These are phyloP conservation scores for Perca schrenkii DNA, from an alignment of 2,113 vertebrate genomes.

Conservation along the genomic window DNA sequence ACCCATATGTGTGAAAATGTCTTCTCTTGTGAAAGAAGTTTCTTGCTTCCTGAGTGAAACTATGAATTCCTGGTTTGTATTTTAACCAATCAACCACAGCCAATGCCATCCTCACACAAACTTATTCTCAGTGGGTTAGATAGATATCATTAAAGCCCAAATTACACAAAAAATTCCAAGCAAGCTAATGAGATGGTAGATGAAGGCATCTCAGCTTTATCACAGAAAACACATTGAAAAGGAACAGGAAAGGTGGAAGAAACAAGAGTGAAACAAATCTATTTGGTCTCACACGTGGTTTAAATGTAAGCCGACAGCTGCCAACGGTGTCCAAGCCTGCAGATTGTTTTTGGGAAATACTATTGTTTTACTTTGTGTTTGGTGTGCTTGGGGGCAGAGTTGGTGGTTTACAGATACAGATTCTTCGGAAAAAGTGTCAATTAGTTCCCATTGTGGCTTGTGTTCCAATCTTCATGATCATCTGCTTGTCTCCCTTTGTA, in stretches of 20 bases:
- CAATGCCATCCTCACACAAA: not conserved
- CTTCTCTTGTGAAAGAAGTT: not conserved
- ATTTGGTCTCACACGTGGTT: not conserved
- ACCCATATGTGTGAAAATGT: not conserved
- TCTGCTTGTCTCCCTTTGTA: not conserved
- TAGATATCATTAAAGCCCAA: constrained; percentile 2
- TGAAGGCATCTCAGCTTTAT: constrained; percentile 25
- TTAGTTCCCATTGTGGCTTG: not conserved
- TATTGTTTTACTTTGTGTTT: not conserved
- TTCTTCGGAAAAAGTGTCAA: not conserved
- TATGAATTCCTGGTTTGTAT: not conserved
- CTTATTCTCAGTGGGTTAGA: not conserved
- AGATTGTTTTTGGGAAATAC: not conserved
- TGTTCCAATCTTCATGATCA: not conserved
- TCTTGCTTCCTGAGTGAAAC: constrained; percentile 52
- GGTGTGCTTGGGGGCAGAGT: not conserved
- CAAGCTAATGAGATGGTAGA: not conserved
- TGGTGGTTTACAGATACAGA: not conserved
- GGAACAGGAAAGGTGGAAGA: constrained; percentile 22
- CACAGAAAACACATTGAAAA: constrained; percentile 20
- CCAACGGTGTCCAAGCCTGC: not conserved
- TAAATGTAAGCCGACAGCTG: not conserved
- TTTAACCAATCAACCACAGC: constrained; percentile 10
- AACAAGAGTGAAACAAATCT: not conserved
- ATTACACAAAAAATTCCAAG: not conserved